phyloP scores from a whole-genome alignment of 2,113 vertebrate species.

The Nothobranchius furzeri region DNA sequence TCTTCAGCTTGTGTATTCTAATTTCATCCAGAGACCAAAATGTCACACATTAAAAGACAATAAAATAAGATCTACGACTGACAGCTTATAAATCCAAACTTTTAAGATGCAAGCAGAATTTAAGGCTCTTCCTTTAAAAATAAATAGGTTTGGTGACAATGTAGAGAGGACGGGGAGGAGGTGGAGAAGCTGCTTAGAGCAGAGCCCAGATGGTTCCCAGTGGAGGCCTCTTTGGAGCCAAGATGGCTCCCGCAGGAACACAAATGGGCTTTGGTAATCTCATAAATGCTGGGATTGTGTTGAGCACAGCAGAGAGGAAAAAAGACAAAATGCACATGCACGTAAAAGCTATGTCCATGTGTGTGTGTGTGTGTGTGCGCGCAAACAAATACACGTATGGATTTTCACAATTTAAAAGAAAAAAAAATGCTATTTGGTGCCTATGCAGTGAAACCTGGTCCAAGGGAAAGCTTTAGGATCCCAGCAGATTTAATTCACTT shows the following conservation, averaged over 20 bases:
- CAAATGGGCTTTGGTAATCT: conserved; percentile 79
- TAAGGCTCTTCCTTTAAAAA: conserved; percentile 30
- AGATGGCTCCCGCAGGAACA: conserved; percentile 77
- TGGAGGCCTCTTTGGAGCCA: conserved; percentile 75
- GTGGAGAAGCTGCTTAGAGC: conserved; percentile 65
- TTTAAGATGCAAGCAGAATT: conserved; percentile 25
- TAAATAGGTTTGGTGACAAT: conserved; percentile 58
- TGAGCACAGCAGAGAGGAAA: conserved; percentile 56
- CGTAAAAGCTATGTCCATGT: conserved; percentile 10
- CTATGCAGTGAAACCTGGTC: conserved; percentile 60
- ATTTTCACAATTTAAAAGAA: conserved; percentile 34
- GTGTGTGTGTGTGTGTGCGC: background rate
- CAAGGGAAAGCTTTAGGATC: conserved; percentile 59
- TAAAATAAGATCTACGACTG: no score
- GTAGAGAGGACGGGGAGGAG: conserved; percentile 47
- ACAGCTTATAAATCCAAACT: background rate
- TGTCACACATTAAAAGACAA: no score
- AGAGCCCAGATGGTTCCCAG: conserved; percentile 80
- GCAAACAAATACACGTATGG: conserved; percentile 20
- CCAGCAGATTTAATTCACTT: conserved; percentile 71
- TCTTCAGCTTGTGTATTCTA: no score
- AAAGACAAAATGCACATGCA: conserved; percentile 35
- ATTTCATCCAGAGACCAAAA: no score
- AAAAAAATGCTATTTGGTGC: conserved; percentile 54
- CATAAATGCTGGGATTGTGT: conserved; percentile 76